A percentile compares a stretch with the other conserved stretches of the same genome.
Conservation (phyloP, 2,113 vertebrate genomes). For the Acinonyx jubatus region DNA sequence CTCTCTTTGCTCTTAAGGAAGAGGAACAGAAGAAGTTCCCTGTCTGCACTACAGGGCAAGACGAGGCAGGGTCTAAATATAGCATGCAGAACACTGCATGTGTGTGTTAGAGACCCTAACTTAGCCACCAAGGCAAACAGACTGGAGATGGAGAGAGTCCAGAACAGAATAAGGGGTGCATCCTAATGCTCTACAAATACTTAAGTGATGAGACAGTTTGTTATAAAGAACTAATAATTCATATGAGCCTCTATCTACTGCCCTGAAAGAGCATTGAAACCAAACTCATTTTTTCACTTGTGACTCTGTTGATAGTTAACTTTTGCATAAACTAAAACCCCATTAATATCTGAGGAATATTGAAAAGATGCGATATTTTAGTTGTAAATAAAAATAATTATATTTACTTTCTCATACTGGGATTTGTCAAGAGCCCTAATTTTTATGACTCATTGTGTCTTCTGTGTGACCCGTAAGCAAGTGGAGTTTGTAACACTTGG, state of each 20-base stretch:
- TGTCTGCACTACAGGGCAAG: background rate
- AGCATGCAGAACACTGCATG: rapidly evolving
- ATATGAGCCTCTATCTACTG: background rate
- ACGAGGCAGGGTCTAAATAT: background rate
- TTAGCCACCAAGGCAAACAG: background rate
- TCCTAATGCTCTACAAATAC: background rate
- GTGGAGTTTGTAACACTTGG: background rate
- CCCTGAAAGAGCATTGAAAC: background rate
- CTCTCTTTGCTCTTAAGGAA: background rate
- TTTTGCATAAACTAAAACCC: constrained; percentile 43
- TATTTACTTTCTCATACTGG: background rate
- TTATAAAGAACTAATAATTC: constrained; percentile 26
- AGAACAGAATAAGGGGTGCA: background rate
- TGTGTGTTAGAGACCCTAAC: background rate
- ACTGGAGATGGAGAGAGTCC: background rate
- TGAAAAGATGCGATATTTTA: background rate
- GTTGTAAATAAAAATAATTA: background rate
- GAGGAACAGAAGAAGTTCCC: background rate
- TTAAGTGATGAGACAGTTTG: background rate
- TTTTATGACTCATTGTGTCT: background rate
- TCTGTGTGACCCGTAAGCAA: background rate
- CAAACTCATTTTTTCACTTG: background rate
- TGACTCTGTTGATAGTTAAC: background rate
- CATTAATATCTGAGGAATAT: background rate
- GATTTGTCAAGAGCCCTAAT: background rate